Conservation (phyloP, 2,113 vertebrate species). For the Butorides virescens region DNA sequence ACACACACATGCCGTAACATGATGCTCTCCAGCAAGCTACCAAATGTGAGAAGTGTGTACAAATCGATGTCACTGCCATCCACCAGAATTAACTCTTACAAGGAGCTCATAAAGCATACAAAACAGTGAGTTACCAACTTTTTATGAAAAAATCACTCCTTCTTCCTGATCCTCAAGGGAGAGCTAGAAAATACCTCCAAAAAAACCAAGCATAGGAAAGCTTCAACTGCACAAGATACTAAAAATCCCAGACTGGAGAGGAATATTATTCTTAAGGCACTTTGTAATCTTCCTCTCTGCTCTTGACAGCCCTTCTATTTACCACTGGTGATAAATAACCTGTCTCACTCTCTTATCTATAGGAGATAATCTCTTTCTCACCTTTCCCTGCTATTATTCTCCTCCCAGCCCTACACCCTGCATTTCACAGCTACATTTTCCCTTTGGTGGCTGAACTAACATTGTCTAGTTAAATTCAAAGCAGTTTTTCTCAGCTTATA, state of each 20-base stretch:
- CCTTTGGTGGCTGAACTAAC: neutral
- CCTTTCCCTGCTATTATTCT: neutral
- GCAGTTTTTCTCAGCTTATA: neutral
- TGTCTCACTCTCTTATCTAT: neutral
- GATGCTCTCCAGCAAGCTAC: neutral
- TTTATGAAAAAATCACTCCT: neutral
- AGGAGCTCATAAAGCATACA: neutral
- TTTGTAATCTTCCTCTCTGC: neutral
- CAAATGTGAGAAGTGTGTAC: neutral
- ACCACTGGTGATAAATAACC: neutral
- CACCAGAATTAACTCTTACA: neutral
- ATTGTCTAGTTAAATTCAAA: neutral
- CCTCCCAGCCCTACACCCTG: neutral
- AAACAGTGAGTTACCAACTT: neutral
- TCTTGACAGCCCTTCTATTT: neutral
- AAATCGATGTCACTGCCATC: neutral
- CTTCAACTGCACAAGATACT: neutral
- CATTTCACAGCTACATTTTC: neutral
- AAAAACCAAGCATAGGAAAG: neutral
- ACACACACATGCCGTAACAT: rapidly evolving
- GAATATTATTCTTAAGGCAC: neutral
- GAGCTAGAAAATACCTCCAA: neutral
- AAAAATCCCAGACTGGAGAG: neutral
- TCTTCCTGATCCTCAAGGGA: neutral
- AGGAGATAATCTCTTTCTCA: neutral